Conservation (phyloP, 2,113 vertebrate genomes). For the Rhinogobius similis region DNA sequence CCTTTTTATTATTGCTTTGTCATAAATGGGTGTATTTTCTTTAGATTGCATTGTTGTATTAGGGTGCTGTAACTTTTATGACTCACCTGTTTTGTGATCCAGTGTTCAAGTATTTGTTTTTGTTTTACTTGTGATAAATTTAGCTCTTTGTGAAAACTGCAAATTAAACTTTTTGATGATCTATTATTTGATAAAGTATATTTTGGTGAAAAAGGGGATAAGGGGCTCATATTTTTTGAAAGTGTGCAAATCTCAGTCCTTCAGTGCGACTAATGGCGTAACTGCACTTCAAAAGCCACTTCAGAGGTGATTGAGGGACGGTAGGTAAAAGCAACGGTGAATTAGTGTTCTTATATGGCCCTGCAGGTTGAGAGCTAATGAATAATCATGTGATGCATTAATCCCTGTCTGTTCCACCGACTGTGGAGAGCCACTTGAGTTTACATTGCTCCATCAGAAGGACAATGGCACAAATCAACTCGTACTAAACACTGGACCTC, state of each 20-base stretch:
- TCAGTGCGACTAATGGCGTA: constrained; percentile 39
- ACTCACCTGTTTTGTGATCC: too few relatives aligned
- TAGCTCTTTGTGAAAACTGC: too few relatives aligned
- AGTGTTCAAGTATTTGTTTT: too few relatives aligned
- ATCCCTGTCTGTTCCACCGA: constrained; percentile 61
- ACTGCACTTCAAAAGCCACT: constrained; percentile 59
- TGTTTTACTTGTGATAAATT: too few relatives aligned
- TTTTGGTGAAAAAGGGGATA: not conserved
- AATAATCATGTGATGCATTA: constrained; percentile 71
- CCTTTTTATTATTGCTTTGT: too few relatives aligned
- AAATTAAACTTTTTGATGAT: not conserved
- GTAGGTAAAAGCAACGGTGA: constrained; percentile 49
- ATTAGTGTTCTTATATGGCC: constrained; percentile 65
- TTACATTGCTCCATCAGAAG: constrained; percentile 41
- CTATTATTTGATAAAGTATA: not conserved
- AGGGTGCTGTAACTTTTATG: too few relatives aligned
- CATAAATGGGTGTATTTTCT: too few relatives aligned
- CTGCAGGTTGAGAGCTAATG: constrained; percentile 66
- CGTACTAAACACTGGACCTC: constrained; percentile 48
- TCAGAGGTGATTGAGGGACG: constrained; percentile 55
- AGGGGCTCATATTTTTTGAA: not conserved
- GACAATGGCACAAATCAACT: constrained; percentile 62
- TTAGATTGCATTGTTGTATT: too few relatives aligned
- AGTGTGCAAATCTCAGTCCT: constrained; percentile 29
- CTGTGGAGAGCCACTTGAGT: constrained; percentile 59